Evolutionary conservation across 2,797 vertebrate species (phyloP), one percentile per base, ranked within the genome.

Genomic region (Ibycter americanus): DNA sequence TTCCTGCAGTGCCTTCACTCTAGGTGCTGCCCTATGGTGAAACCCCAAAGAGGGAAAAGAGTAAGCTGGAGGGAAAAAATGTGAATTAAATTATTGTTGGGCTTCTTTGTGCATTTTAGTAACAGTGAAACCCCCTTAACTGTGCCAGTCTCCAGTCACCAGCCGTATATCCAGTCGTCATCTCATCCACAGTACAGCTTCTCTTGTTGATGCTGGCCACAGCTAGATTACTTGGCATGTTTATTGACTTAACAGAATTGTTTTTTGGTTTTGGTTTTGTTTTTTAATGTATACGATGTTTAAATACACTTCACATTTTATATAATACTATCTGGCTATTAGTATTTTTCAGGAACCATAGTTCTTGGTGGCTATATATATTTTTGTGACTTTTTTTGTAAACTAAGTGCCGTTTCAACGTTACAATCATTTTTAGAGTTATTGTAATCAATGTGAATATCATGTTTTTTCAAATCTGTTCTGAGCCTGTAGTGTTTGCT

Each of bases 391-490:
- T 98, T 98, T 97, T 97, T 98, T 98, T 98, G 98, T 98, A 98
- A 98, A 98, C 98, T 97, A 98, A 98, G 98, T 98, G 98, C 98
- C 98, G 98, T 98, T 98, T 98, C 98, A 98, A 98, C 96, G 97
- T 98, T 98, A 98, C 98, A 98, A 98, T 98, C 98, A 99, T 99
- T 98, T 99, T 99, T 99, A 98, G 98, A 98, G 98, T 99, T 99
- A 98, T 98, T 99, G 99, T 99, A 98, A 98, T 98, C 98, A 99
- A 99, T 99, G 99, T 99, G 99, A 99, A 99, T 98, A 98, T 98
- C 97, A 98, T 98, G 98, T 97, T 97, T 98, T 98, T 98, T 97
- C 97, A 98, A 93, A 97, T 98, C 98, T 98, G 98, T 98, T 98
- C 98, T 98, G 98, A 98, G 98, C 98, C 98, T 98, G 97, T 98